Percentiles rank a stretch among this genome's conserved stretches.
phyloP scores from a whole-genome alignment of 2,113 vertebrate species.

The Australoheros scitulus region DNA sequence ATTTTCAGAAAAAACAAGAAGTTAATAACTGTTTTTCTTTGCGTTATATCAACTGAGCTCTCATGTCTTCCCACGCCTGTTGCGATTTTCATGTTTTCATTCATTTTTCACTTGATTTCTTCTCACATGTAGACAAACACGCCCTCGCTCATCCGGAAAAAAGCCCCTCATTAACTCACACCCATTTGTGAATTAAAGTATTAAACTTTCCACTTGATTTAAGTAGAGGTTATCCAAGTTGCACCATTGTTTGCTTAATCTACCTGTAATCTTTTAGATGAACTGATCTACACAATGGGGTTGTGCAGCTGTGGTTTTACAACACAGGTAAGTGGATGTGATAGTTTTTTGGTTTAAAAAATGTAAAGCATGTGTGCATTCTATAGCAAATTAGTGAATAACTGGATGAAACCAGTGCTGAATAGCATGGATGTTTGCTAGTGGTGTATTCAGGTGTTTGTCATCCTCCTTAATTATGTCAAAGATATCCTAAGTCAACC shows the following conservation, averaged over 20 bases:
- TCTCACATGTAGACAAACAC: neutral
- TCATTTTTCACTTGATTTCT: neutral
- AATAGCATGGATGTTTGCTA: neutral
- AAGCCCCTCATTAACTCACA: slow-evolving; percentile 7
- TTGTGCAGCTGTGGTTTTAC: neutral
- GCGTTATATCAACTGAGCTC: neutral
- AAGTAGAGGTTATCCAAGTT: slow-evolving; percentile 17
- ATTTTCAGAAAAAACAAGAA: slow-evolving; percentile 18
- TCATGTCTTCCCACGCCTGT: neutral
- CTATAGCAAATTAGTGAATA: neutral
- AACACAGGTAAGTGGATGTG: neutral
- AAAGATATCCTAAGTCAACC: neutral
- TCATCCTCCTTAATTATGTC: neutral
- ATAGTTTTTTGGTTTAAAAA: too few relatives aligned
- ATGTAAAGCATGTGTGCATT: too few relatives aligned
- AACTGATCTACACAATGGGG: neutral
- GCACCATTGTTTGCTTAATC: neutral
- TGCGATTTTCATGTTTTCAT: accelerated
- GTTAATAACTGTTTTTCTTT: slow-evolving; percentile 43
- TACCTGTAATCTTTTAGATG: neutral
- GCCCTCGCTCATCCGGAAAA: neutral
- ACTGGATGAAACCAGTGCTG: neutral
- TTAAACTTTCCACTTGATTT: slow-evolving; percentile 11
- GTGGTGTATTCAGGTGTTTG: neutral
- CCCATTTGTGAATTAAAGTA: neutral